Conservation (phyloP, 2,113 vertebrate species). For the Scomber scombrus region DNA sequence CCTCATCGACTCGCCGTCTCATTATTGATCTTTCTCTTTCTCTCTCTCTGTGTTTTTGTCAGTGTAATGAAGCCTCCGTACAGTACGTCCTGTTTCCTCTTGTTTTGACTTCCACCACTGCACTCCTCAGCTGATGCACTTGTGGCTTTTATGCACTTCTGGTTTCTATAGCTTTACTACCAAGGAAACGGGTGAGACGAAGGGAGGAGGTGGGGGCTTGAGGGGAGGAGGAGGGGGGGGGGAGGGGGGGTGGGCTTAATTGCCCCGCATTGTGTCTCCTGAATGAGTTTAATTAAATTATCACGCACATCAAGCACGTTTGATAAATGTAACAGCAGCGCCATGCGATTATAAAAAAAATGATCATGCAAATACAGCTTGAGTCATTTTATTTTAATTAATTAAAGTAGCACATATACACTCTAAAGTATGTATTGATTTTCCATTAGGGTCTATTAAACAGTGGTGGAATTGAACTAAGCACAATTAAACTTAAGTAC, state of each 20-base stretch:
- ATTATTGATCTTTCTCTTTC: no score
- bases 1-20: not conserved
- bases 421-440: no score
- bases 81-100: slow-evolving; percentile 38
- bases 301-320: slow-evolving; percentile 12
- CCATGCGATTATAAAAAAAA: rapidly evolving
- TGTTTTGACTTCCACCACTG: slow-evolving; percentile 1
- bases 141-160: slow-evolving; percentile 68
- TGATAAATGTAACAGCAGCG: not conserved
- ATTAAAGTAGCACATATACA: no score
- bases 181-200: slow-evolving; percentile 48
- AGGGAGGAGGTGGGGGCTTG: not conserved
- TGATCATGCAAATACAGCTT: not conserved
- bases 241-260: not conserved
- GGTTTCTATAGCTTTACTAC: slow-evolving; percentile 32
- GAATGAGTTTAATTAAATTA: slow-evolving; percentile 60
- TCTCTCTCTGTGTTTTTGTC: no score
- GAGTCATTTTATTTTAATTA: no score
- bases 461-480: no score
- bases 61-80: no score
- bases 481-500: no score
- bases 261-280: slow-evolving; percentile 34
- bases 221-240: not conserved
- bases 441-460: no score
- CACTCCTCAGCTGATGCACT: slow-evolving; percentile 68